Percentiles rank a stretch among this genome's conserved stretches.
These are phyloP conservation scores for Trichacis sp. DNA, from an alignment of 2,888 invertebrate species.

Conservation along the genomic window DNA sequence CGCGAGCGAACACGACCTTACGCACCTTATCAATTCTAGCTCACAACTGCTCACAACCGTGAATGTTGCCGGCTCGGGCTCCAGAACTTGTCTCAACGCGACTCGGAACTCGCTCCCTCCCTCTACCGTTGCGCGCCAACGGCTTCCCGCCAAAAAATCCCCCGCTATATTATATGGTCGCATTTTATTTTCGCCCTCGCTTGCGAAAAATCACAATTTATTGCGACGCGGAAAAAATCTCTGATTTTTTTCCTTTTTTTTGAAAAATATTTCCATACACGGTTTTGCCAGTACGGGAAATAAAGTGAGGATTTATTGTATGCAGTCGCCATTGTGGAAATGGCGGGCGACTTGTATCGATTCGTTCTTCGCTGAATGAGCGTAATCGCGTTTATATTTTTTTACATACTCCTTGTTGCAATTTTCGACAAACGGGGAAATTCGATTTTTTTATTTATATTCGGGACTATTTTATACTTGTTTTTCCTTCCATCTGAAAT, in stretches of 20 bases:
- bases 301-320: not conserved
- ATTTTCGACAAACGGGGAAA: not conserved
- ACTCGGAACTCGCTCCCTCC: constrained; percentile 29
- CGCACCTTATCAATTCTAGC: no score
- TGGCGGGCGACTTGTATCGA: constrained; percentile 38
- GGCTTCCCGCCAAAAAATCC: constrained; percentile 56
- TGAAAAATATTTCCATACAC: not conserved
- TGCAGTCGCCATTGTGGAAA: constrained; percentile 33
- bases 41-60: constrained; percentile 42
- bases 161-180: no score
- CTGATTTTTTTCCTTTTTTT: no score
- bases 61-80: constrained; percentile 32
- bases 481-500: no score
- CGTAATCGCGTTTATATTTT: constrained; percentile 10
- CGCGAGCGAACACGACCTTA: constrained; percentile 18
- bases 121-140: constrained; percentile 36
- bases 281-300: not conserved
- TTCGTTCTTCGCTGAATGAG: constrained; percentile 24
- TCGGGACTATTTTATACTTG: no score
- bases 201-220: not conserved
- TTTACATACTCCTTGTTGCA: not conserved
- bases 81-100: no score
- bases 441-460: no score
- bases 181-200: no score
- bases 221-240: no score